A percentile compares a stretch with the other conserved stretches of the same genome.
phyloP scores from a whole-genome alignment of 2,113 vertebrate species.

The Orcinus orca region DNA sequence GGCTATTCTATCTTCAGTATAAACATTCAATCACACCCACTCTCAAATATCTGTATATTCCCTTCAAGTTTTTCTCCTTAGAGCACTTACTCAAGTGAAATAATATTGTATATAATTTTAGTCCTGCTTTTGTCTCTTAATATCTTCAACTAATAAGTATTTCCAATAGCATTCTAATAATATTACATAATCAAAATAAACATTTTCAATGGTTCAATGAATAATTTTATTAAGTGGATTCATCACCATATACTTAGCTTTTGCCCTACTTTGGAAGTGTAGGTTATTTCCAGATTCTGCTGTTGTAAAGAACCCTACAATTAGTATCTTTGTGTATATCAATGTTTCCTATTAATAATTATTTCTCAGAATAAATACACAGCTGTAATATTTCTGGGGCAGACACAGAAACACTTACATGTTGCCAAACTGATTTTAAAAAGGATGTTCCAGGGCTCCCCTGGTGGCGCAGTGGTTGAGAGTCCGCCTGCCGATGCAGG shows the following conservation, averaged over 20 bases:
- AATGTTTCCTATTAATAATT: slow-evolving; percentile 49
- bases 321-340: slow-evolving; percentile 42
- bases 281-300: slow-evolving; percentile 33
- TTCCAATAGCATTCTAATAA: slow-evolving; percentile 23
- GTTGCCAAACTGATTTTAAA: slow-evolving; percentile 40
- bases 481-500: too few species aligned
- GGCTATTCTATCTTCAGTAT: not conserved
- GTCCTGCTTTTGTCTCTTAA: slow-evolving; percentile 2
- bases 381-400: slow-evolving; percentile 51
- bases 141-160: slow-evolving; percentile 38
- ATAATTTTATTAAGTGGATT: slow-evolving; percentile 46
- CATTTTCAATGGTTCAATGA: slow-evolving; percentile 18
- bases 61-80: slow-evolving; percentile 46
- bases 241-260: slow-evolving; percentile 34
- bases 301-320: slow-evolving; percentile 25
- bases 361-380: slow-evolving; percentile 38
- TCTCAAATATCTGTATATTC: not conserved
- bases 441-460: not conserved
- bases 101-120: slow-evolving; percentile 34
- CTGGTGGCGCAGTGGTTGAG: too few species aligned
- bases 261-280: not conserved
- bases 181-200: slow-evolving; percentile 33
- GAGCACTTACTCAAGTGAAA: slow-evolving; percentile 30
- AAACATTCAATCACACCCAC: slow-evolving; percentile 45
- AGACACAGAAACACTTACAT: slow-evolving; percentile 23